Base-by-base conservation (phyloP, 2,888 invertebrate genomes). In the Minunthozetes semirufus region DNA sequence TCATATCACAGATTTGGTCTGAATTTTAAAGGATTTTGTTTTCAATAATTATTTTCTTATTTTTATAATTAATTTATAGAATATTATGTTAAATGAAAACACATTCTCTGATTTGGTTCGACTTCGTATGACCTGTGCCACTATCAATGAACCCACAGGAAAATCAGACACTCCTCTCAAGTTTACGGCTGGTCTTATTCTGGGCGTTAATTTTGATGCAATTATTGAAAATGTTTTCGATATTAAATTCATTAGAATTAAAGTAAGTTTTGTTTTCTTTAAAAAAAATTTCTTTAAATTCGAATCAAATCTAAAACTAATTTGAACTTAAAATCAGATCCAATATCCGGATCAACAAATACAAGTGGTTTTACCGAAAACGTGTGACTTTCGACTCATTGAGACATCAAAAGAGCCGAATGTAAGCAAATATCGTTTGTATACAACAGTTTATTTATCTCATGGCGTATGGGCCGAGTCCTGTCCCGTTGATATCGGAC, bases 151-250 rank as follows among this genome's bases (percentile, higher is more conserved):
- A 81, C 95, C 95, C 1, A 88, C 89, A 66, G 90, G 89, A 48
- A 89, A 92, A 81, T 89, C 90, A 17, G 92, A 92, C 79, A 88
- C 87, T 72, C 89, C 92, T 2, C 85, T 94, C 75, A 94, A 94
- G 81, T 94, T 96, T 81, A 93, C 94, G 48, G 94, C 96, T 0
- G 96, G 96, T 0, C 87, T 97, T 4, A 89, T 95, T 72, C 88
- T 94, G 76, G 91, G 92, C 48, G 88, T 96, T 53, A 90, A 90
- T 17, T 86, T 96, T 75, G 92, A 94, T 80, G 94, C 93, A 0
- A 92, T 93, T 82, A 87, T 97, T 77, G 86, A 88, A 78, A 90
- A 93, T 83, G 86, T 95, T 75, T 87, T 88, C 50, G 88, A 90
- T 80, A 88, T 90, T 0, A 85, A 85, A 71, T 87, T 89, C 76